A percentile compares a stretch with the other conserved stretches of the same genome.
These are phyloP conservation scores for Andrena bicolor DNA, from an alignment of 2,888 invertebrate genomes.

Conservation along the genomic window DNA sequence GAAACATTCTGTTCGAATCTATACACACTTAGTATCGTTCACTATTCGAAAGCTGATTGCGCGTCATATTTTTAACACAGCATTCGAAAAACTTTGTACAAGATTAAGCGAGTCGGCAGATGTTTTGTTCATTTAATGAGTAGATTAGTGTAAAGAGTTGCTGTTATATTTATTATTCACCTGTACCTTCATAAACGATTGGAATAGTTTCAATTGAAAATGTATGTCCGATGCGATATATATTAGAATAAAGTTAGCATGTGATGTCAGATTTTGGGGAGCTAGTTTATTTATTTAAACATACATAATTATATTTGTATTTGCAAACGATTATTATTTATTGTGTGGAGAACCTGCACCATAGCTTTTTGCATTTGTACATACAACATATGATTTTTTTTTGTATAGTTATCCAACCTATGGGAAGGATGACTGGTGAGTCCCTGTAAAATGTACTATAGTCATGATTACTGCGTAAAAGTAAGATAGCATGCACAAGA, in stretches of 20 bases:
- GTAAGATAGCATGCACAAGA: conserved; percentile 71
- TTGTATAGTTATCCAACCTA: conserved; percentile 87
- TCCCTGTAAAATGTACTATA: conserved; percentile 82
- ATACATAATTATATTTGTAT: conserved; percentile 37
- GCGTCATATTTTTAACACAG: conserved; percentile 7
- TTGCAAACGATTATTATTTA: conserved; percentile 53
- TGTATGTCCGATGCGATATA: conserved; percentile 29
- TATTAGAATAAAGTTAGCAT: conserved; percentile 59
- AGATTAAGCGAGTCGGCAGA: neutral
- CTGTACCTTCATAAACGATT: conserved; percentile 20
- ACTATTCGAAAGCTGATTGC: neutral
- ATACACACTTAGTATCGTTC: conserved; percentile 22
- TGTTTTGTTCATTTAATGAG: neutral
- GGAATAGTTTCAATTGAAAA: conserved; percentile 26
- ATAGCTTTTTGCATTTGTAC: conserved; percentile 77
- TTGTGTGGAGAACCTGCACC: conserved; percentile 70
- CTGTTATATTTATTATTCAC: conserved; percentile 15
- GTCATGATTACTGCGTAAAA: conserved; percentile 69
- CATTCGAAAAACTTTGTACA: neutral
- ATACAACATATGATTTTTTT: conserved; percentile 81
- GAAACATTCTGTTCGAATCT: conserved; percentile 19
- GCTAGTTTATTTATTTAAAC: conserved; percentile 33
- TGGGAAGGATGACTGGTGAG: conserved; percentile 88
- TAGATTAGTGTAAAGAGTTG: conserved; percentile 20
- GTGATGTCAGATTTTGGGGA: conserved; percentile 45